Evolutionary conservation across 2,113 vertebrate genomes (phyloP).

Genomic region (Microtus oregoni): DNA sequence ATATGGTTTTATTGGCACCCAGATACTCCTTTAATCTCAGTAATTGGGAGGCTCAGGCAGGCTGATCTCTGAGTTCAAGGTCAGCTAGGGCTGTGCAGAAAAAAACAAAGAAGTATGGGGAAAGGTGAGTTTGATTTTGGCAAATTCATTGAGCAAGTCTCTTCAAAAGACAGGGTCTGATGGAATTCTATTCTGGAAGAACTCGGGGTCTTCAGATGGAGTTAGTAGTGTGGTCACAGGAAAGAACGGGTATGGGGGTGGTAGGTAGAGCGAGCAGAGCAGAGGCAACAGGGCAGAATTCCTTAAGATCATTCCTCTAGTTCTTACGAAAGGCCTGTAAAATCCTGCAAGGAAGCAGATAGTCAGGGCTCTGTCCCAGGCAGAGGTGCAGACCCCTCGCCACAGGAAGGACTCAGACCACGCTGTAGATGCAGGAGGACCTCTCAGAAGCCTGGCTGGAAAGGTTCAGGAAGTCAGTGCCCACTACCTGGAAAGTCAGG

Average conservation of each 20-base stretch:
- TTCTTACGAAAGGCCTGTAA: not conserved
- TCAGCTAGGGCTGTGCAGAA: not conserved
- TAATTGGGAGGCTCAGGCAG: not conserved
- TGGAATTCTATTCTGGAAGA: not conserved
- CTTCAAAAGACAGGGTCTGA: not conserved
- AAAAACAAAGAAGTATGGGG: not conserved
- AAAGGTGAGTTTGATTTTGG: not conserved
- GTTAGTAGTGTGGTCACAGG: not conserved
- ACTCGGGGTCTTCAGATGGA: not conserved
- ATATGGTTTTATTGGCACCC: slow-evolving; percentile 17
- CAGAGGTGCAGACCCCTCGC: not conserved
- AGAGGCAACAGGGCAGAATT: not conserved
- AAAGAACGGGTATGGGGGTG: not conserved
- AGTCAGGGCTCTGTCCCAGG: not conserved
- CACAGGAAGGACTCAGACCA: not conserved
- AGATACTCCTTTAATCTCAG: not conserved
- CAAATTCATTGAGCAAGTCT: not conserved
- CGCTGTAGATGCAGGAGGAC: not conserved
- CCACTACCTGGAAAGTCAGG: not conserved
- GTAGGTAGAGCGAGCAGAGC: not conserved
- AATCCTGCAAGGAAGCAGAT: not conserved
- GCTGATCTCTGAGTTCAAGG: not conserved
- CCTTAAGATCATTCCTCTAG: not conserved
- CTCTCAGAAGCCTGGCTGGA: not conserved
- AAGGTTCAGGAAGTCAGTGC: not conserved